These are phyloP conservation scores for Diabrotica virgifera DNA, from an alignment of 1,140 invertebrate genomes.

Conservation along the genomic window DNA sequence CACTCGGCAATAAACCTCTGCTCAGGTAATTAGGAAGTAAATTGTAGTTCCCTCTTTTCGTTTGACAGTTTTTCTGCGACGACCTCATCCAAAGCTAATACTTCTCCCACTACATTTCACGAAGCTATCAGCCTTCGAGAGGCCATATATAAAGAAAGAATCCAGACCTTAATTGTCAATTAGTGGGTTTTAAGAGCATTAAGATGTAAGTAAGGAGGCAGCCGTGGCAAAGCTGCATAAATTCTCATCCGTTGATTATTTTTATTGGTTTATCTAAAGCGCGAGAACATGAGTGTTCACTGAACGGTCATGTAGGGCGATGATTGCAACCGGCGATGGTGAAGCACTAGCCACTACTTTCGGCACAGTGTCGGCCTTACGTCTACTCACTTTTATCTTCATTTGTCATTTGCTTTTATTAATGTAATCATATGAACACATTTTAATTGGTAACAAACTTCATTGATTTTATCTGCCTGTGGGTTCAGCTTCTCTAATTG, in stretches of 20 bases:
- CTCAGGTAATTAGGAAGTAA: no score
- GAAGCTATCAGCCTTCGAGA: no score
- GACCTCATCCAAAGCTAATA: not conserved
- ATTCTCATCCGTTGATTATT: conserved; percentile 34
- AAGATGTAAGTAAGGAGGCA: conserved; percentile 31
- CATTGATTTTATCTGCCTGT: no score
- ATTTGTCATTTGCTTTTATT: no score
- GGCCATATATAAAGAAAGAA: not conserved
- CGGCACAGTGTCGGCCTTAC: not conserved
- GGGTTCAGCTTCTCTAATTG: no score
- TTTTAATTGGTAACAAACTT: no score
- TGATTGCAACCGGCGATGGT: conserved; percentile 11
- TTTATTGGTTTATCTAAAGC: conserved; percentile 33
- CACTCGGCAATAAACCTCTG: no score
- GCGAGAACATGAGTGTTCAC: conserved; percentile 38
- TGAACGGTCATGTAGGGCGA: conserved; percentile 32
- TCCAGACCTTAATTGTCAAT: conserved; percentile 33
- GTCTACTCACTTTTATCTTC: no score
- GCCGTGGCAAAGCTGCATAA: conserved; percentile 25
- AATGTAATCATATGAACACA: no score
- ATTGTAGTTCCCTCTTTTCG: conserved; percentile 2
- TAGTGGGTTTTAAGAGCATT: conserved; percentile 35
- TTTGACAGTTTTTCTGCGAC: not conserved
- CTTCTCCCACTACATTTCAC: no score
- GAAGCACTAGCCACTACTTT: not conserved